Conservation (phyloP, 2,797 vertebrate genomes). For the Bucorvus abyssinicus region DNA sequence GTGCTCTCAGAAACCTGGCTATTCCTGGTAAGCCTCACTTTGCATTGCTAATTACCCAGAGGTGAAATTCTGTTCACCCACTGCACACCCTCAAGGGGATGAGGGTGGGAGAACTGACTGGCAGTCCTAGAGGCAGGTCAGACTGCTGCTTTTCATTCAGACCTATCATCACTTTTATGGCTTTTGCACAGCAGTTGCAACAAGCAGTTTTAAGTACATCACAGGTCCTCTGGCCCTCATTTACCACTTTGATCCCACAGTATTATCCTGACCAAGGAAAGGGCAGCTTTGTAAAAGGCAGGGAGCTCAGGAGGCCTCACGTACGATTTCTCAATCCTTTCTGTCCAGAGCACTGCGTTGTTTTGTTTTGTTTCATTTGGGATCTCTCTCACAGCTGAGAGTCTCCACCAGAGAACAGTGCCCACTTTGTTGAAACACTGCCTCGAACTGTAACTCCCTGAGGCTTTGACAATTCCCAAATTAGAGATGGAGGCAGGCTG, state of each 20-base stretch:
- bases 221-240: background rate
- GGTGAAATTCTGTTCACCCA: background rate
- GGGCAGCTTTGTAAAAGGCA: background rate
- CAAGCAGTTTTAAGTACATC: background rate
- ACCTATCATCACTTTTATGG: background rate
- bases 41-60: background rate
- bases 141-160: background rate
- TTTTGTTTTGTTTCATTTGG: background rate
- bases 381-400: background rate
- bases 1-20: conserved; percentile 93
- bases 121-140: background rate
- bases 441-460: background rate
- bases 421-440: background rate
- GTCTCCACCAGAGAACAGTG: background rate
- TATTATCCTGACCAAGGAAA: background rate
- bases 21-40: conserved; percentile 87
- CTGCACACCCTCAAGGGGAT: background rate
- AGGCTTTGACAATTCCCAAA: background rate
- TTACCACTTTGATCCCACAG: background rate
- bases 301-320: background rate
- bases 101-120: background rate
- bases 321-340: background rate
- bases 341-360: background rate
- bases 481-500: background rate
- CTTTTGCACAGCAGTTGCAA: background rate